Base-by-base conservation (phyloP, 2,888 invertebrate genomes). In the Dorcus hopei region DNA sequence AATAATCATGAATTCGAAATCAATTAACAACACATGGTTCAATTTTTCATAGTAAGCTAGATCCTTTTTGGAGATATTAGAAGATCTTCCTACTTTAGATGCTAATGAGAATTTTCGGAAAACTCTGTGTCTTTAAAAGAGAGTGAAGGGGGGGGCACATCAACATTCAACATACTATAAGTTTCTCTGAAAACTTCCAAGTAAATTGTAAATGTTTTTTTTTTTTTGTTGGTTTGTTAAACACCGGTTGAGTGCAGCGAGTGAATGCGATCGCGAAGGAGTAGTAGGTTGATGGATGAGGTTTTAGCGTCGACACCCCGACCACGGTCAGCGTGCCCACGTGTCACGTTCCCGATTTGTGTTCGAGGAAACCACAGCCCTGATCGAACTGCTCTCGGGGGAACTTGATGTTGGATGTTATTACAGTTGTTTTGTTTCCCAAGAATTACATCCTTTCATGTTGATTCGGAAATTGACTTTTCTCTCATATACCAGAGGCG, bases 301-400 rank as follows among this genome's bases (percentile, higher is more conserved):
- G 66, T 70, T 69, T 66, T 68, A 64, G 69, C 70, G 68, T 69
- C 70, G 72, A 72, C 72, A 70, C 70, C 59, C 67, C 67, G 68
- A 64, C 65, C 64, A 69, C 68, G 69, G 71, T 74, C 74, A 73
- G 73, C 72, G 73, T 72, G 74, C 68, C 71, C 70, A 67, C 68
- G 64, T 65, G 76, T 76, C 76, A 76, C 76, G 76, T 74, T 68
- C 70, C 69, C 74, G 75, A 76, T 77, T 77, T 77, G 77, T 76
- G 56, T 50, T 54, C 68, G 66, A 58, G 67, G 69, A 70, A 69
- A 70, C 70, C 70, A 41, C 68, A 70, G 65, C 67, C 64, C 70
- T 70, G 72, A 73, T 72, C 72, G 71, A 74, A 76, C 70, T 67
- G 67, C 71, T 68, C 75, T 72, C 75, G 56, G 43, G 73, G 71